Base-by-base conservation (phyloP, 2,113 vertebrate genomes). In the Laterallus jamaicensis region DNA sequence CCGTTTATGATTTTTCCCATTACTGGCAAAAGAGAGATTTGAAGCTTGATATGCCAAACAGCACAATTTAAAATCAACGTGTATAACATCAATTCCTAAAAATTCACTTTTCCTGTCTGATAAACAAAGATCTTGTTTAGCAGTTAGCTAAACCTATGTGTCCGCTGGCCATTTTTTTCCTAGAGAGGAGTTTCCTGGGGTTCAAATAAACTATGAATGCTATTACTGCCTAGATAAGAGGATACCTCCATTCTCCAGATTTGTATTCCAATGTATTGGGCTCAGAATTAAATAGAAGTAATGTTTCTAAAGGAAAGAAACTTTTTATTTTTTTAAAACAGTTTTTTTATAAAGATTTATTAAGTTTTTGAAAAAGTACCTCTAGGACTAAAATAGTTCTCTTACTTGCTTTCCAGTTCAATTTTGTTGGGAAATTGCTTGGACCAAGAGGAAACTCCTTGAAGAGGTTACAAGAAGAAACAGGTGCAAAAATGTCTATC, bases 401-500 rank as follows among this genome's bases (percentile, higher is more conserved):
- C 35, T 69, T 96, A 31, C 63, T 97, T 90, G 71, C 95, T 95
- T 98, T 97, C 92, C 97, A 99, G 99, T 99, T 99, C 98, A 99
- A 99, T 98, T 99, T 99, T 98, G 99, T 99, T 95, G 99, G 99
- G 79, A 99, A 99, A 97, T 98, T 99, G 96, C 99, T 99, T 92
- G 99, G 99, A 97, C 99, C 99, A 90, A 98, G 99, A 98, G 99
- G 99, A 97, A 99, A 99, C 97, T 99, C 99, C 91, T 98, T 99
- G 98, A 99, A 99, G 98, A 98, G 99, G 96, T 98, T 99, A 98
- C 99, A 99, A 97, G 99, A 99, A 97, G 99, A 99, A 98, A 99
- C 99, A 32, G 99, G 99, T 92, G 99, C 99, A 97, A 99, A 99
- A 98, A 99, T 99, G 99, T 99, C 99, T 93, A 99, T 99, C 97